phyloP scores from a whole-genome alignment of 1,140 invertebrate species.

The Microplitis mediator region DNA sequence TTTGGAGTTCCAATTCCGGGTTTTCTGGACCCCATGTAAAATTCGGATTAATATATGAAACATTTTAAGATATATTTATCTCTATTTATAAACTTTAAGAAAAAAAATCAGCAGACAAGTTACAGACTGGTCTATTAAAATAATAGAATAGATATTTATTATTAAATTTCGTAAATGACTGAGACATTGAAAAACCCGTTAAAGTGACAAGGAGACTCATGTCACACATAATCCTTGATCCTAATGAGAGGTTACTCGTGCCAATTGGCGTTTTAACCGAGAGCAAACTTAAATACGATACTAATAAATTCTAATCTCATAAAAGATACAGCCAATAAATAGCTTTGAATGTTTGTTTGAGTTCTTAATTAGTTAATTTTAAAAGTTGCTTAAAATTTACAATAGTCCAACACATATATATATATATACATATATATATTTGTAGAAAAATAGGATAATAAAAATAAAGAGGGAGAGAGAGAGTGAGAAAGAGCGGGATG shows the following conservation, averaged over 20 bases:
- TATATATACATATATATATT: no score
- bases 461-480: neutral
- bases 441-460: neutral
- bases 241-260: slow-evolving; percentile 54
- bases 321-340: neutral
- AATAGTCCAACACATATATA: no score
- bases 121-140: neutral
- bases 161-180: neutral
- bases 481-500: neutral
- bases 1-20: no score
- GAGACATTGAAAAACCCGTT: neutral
- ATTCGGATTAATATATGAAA: no score
- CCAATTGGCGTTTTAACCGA: slow-evolving; percentile 44
- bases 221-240: slow-evolving; percentile 49
- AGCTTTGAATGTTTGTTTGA: no score
- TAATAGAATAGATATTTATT: no score
- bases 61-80: no score
- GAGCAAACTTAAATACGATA: neutral
- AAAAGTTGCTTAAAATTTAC: no score
- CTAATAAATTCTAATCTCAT: neutral
- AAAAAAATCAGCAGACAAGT: neutral
- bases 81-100: no score
- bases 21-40: no score
- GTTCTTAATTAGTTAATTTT: no score
- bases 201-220: slow-evolving; percentile 4